Percentiles rank a stretch among this genome's conserved stretches.
Conservation (phyloP, 1,140 invertebrate genomes). For the Pomacea maculata region DNA sequence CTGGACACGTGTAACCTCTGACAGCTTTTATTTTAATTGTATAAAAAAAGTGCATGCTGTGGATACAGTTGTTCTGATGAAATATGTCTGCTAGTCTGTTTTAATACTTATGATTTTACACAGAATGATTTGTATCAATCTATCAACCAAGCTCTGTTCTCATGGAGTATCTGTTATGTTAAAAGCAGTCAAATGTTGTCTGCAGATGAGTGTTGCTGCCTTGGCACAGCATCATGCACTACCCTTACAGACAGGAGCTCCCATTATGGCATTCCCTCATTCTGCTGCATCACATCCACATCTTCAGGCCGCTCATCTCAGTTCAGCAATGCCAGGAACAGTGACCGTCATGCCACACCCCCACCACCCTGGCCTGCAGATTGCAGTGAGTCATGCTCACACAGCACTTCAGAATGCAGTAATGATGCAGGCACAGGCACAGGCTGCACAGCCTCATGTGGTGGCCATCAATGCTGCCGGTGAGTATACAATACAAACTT, state of each 20-base stretch:
- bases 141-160: too few relatives aligned
- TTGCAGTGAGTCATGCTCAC: slow-evolving; percentile 34
- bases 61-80: too few relatives aligned
- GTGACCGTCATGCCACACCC: slow-evolving; percentile 25
- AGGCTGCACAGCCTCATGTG: slow-evolving; percentile 31
- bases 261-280: slow-evolving; percentile 27
- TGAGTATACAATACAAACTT: neutral
- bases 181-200: neutral
- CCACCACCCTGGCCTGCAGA: slow-evolving; percentile 28
- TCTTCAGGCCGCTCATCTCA: slow-evolving; percentile 26
- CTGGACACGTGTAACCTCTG: too few relatives aligned
- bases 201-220: slow-evolving; percentile 14
- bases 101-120: too few relatives aligned
- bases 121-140: too few relatives aligned
- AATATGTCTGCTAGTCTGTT: too few relatives aligned
- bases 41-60: too few relatives aligned
- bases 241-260: slow-evolving; percentile 15
- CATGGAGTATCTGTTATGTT: too few relatives aligned
- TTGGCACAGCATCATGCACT: slow-evolving; percentile 3
- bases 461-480: slow-evolving; percentile 24
- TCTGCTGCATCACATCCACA: slow-evolving; percentile 17
- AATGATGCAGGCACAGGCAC: slow-evolving; percentile 27
- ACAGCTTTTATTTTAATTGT: too few relatives aligned
- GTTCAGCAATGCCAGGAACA: slow-evolving; percentile 19
- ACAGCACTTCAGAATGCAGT: slow-evolving; percentile 15